Evolutionary conservation across 1,140 invertebrate species (phyloP).

Genomic region (Physella acuta): DNA sequence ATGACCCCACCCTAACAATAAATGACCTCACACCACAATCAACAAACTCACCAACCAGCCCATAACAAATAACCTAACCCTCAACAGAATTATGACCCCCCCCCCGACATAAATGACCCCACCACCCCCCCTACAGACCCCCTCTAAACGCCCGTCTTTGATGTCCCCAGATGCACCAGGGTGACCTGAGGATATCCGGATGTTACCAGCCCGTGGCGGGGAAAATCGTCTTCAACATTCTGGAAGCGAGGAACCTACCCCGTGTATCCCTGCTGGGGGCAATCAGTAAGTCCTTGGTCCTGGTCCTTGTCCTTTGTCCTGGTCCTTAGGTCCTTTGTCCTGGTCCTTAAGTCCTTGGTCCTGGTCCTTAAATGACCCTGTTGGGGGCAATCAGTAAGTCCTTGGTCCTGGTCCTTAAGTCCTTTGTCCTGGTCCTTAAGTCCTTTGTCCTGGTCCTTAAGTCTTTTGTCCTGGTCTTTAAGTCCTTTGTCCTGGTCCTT

Average conservation of each 20-base stretch:
- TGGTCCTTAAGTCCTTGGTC: too few species aligned
- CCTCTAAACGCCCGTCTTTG: neutral
- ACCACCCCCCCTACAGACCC: neutral
- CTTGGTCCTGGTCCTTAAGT: neutral
- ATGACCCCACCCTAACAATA: too few species aligned
- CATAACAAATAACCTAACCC: neutral
- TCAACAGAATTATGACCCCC: neutral
- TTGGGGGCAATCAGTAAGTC: neutral
- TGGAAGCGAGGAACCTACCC: slow-evolving; percentile 50
- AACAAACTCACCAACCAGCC: neutral
- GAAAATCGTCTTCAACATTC: slow-evolving; percentile 54
- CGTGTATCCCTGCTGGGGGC: slow-evolving; percentile 51
- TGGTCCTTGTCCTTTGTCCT: neutral
- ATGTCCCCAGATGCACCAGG: slow-evolving; percentile 49
- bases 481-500: too few species aligned
- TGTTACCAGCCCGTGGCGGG: slow-evolving; percentile 57
- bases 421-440: too few species aligned
- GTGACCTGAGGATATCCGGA: slow-evolving; percentile 53
- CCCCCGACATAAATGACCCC: too few species aligned
- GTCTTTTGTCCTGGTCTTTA: too few species aligned
- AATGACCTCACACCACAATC: too few species aligned
- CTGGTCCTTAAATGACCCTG: too few species aligned
- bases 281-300: slow-evolving; percentile 46
- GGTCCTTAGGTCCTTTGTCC: too few species aligned
- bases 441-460: too few species aligned